A percentile compares a stretch with the other conserved stretches of the same genome.
Evolutionary conservation across 2,888 invertebrate genomes (phyloP).

Genomic region (Coecobrya sp.): DNA sequence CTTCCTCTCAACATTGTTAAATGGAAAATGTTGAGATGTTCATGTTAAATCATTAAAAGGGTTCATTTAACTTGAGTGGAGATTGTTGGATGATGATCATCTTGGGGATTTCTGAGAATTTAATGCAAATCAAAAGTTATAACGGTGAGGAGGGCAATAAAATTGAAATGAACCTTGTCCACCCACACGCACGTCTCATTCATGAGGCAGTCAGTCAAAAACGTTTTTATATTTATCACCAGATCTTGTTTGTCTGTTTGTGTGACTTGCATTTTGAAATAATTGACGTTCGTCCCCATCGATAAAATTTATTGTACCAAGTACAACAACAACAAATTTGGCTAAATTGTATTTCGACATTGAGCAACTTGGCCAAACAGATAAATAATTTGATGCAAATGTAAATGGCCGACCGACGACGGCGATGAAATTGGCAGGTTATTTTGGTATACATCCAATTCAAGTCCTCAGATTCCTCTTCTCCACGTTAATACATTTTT

Average conservation of each 20-base stretch:
- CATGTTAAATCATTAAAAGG: slow-evolving; percentile 38
- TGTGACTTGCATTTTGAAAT: background rate
- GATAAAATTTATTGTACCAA: background rate
- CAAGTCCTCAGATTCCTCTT: background rate
- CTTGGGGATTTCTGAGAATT: slow-evolving; percentile 1
- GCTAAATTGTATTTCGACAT: background rate
- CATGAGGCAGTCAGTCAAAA: too few species aligned
- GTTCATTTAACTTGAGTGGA: background rate
- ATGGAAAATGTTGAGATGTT: background rate
- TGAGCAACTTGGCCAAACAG: background rate
- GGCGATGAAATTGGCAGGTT: background rate
- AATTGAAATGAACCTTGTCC: slow-evolving; percentile 61
- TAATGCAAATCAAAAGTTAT: background rate
- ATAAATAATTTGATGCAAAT: background rate
- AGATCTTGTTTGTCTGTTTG: background rate
- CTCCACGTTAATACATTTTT: too few species aligned
- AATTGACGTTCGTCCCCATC: background rate
- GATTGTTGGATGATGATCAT: background rate
- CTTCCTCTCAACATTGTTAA: background rate
- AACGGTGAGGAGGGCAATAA: slow-evolving; percentile 33
- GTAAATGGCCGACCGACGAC: background rate
- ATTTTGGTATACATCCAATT: slow-evolving; percentile 8
- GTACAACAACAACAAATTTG: background rate
- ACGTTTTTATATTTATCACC: too few species aligned
- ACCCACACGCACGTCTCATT: slow-evolving; percentile 42